Evolutionary conservation across 2,888 invertebrate genomes (phyloP).

Genomic region (Apantesis nais): DNA sequence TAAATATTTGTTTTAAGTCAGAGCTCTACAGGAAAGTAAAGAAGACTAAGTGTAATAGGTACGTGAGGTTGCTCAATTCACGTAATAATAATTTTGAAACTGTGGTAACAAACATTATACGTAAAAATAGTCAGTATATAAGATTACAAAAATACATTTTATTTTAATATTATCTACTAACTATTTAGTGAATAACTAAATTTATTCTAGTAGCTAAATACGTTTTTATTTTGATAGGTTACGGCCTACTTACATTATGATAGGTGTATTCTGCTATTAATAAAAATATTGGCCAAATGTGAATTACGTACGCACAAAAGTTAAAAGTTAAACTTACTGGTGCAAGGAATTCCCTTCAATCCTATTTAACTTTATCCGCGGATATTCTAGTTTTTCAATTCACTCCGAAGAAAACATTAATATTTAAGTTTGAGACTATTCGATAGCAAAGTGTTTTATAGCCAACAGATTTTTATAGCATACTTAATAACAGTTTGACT

Average conservation of each 20-base stretch:
- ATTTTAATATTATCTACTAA: background rate
- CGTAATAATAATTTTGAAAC: conserved; percentile 1
- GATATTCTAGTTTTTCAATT: background rate
- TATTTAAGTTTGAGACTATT: background rate
- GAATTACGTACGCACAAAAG: background rate
- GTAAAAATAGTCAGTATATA: background rate
- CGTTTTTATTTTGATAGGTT: background rate
- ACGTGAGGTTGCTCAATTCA: conserved; percentile 11
- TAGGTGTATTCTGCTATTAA: background rate
- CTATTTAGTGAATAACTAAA: background rate
- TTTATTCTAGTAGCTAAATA: background rate
- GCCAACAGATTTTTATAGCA: background rate
- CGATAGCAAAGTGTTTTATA: background rate
- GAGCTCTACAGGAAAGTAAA: background rate
- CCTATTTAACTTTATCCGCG: background rate
- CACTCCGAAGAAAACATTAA: background rate
- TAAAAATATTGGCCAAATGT: background rate
- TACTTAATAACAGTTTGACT: background rate
- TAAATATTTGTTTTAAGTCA: background rate
- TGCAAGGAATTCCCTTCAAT: background rate
- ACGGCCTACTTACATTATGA: background rate
- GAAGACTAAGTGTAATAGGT: background rate
- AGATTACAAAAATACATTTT: background rate
- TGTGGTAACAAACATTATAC: background rate
- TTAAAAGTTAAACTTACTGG: background rate